Evolutionary conservation across 1,140 invertebrate genomes (phyloP), one percentile per base, ranked within the genome.

Genomic region (Hypothenemus hampei): DNA sequence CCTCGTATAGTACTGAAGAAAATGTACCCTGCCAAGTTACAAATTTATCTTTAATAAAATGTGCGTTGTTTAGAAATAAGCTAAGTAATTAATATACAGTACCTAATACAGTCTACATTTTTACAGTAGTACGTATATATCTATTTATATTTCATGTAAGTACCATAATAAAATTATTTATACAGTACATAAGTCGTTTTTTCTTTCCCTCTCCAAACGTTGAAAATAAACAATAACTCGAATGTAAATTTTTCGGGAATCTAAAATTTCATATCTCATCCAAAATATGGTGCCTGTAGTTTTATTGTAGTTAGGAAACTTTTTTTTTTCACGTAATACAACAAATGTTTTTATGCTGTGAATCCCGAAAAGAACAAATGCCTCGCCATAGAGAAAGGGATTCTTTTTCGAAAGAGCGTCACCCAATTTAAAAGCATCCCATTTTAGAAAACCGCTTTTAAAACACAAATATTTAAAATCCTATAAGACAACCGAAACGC

Each of bases 141-240:
- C 13, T 20, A n/a, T n/a, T 10, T 40, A 40, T 11, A 43, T n/a
- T 43, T 23, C n/a, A 43, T 15, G 13, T 24, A n/a, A 23, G n/a
- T 4, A 19, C 15, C 26, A 43, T 6, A 20, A 10, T 19, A 23
- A 40, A 20, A 19, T 43, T 48, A 48, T 7, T 11, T 10, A n/a
- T 36, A 31, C 3, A 21, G 45, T 53, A 57, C 24, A 48, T 65
- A 66, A 66, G 65, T 66, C 65, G 65, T 51, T 66, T 66, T 63
- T 64, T 65, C 61, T 66, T 66, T 66, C 65, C 65, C 65, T 66
- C 65, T 66, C 65, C 65, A 48, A 65, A 64, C 63, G 23, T 51
- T 55, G 24, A 53, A 58, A 41, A 43, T 36, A 19, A 40, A 43
- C 40, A 41, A 60, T 37, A 60, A 37, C n/a, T 22, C 43, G 19